Evolutionary conservation across 1,140 invertebrate species (phyloP).

Genomic region (Drosophila kurseongensis): DNA sequence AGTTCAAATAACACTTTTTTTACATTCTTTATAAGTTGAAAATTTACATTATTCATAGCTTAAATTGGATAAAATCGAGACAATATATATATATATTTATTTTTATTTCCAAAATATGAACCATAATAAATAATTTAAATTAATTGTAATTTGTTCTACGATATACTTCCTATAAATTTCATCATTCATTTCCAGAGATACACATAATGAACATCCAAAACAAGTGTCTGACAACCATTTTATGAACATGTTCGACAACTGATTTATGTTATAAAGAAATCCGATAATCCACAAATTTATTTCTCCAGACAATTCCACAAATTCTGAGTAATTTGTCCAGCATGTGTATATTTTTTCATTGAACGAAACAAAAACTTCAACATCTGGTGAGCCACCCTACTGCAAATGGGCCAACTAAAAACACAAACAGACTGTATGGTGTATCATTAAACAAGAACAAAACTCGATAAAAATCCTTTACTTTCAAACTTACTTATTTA

Average conservation of each 20-base stretch:
- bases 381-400: slow-evolving; percentile 24
- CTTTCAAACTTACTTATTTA: slow-evolving; percentile 43
- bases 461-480: slow-evolving; percentile 19
- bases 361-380: slow-evolving; percentile 7
- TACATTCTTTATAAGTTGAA: too few relatives aligned
- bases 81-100: too few relatives aligned
- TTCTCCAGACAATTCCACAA: neutral
- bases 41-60: too few relatives aligned
- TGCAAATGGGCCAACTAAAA: slow-evolving; percentile 6
- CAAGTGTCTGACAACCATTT: neutral
- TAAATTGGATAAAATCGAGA: too few relatives aligned
- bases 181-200: slow-evolving; percentile 1
- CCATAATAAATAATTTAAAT: neutral
- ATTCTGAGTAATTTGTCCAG: slow-evolving; percentile 8
- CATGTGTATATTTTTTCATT: slow-evolving; percentile 9
- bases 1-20: too few relatives aligned
- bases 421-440: slow-evolving; percentile 17
- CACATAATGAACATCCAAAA: neutral
- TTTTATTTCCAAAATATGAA: too few relatives aligned
- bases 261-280: neutral
- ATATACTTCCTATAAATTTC: neutral
- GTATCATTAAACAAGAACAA: slow-evolving; percentile 39
- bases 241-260: neutral
- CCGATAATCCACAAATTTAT: neutral
- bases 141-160: too few relatives aligned